Percentiles rank a stretch among this genome's conserved stretches.
These are phyloP conservation scores for Cephus spinipes DNA, from an alignment of 2,888 invertebrate genomes.

Conservation along the genomic window DNA sequence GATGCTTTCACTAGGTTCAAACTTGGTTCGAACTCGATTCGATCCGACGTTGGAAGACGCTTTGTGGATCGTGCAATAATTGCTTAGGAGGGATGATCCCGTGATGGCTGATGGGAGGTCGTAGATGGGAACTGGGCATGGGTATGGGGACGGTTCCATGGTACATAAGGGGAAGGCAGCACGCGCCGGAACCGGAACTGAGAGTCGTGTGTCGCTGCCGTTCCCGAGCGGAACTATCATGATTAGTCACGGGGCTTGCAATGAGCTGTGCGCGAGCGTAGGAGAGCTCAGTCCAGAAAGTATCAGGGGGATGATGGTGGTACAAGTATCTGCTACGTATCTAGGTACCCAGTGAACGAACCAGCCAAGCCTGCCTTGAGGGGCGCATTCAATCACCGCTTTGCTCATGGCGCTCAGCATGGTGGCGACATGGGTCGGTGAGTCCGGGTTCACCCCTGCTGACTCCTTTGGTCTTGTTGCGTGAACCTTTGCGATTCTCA, in stretches of 20 bases:
- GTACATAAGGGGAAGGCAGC: slow-evolving; percentile 35
- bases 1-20: neutral
- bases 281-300: slow-evolving; percentile 6
- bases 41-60: slow-evolving; percentile 27
- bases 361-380: neutral
- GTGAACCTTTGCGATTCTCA: slow-evolving; percentile 4
- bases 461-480: slow-evolving; percentile 12
- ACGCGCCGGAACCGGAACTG: slow-evolving; percentile 65
- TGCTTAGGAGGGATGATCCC: slow-evolving; percentile 32
- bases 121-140: neutral
- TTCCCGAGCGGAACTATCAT: slow-evolving; percentile 67
- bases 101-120: neutral
- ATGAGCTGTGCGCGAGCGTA: slow-evolving; percentile 40
- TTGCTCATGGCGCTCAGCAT: slow-evolving; percentile 6
- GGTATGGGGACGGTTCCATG: neutral
- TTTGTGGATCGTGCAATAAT: slow-evolving; percentile 63
- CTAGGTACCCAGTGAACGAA: neutral
- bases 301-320: slow-evolving; percentile 12
- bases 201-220: slow-evolving; percentile 65
- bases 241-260: slow-evolving; percentile 65
- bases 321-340: slow-evolving; percentile 1
- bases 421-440: slow-evolving; percentile 33
- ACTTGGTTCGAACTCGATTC: neutral
- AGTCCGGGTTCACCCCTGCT: slow-evolving; percentile 18
- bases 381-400: slow-evolving; percentile 26